Percentiles rank a stretch among this genome's conserved stretches.
These are phyloP conservation scores for Macrochelys suwanniensis DNA, from an alignment of 2,797 vertebrate species.

Conservation along the genomic window DNA sequence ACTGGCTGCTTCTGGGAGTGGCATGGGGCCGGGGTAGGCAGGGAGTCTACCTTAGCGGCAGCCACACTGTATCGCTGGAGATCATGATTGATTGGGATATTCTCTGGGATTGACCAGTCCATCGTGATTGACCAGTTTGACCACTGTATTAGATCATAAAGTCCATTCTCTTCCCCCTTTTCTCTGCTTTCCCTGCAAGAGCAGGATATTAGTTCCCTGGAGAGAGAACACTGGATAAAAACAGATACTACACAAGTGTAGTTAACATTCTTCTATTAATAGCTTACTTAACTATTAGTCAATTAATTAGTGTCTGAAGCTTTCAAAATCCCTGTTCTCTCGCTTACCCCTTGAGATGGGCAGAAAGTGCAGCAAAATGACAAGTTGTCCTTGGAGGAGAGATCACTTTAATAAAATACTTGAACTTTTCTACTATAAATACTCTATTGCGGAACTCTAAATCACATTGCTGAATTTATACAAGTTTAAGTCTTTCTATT, in stretches of 20 bases:
- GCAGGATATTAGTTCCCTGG: background rate
- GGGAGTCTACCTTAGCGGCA: too few relatives aligned
- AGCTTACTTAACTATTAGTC: background rate
- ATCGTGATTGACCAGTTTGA: too few relatives aligned
- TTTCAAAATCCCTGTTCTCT: background rate
- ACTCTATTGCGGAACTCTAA: background rate
- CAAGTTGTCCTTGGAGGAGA: background rate
- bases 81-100: too few relatives aligned
- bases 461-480: background rate
- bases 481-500: background rate
- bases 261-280: slow-evolving; percentile 18
- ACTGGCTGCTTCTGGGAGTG: too few relatives aligned
- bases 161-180: background rate
- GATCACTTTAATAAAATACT: background rate
- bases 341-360: background rate
- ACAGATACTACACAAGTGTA: background rate
- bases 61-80: too few relatives aligned
- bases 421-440: background rate
- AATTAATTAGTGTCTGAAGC: background rate
- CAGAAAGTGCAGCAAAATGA: background rate
- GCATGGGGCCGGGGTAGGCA: too few relatives aligned
- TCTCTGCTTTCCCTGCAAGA: background rate
- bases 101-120: too few relatives aligned
- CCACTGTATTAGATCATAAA: background rate
- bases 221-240: background rate